Conservation (phyloP, 2,888 invertebrate genomes). For the Drosophila kambysellisi region DNA sequence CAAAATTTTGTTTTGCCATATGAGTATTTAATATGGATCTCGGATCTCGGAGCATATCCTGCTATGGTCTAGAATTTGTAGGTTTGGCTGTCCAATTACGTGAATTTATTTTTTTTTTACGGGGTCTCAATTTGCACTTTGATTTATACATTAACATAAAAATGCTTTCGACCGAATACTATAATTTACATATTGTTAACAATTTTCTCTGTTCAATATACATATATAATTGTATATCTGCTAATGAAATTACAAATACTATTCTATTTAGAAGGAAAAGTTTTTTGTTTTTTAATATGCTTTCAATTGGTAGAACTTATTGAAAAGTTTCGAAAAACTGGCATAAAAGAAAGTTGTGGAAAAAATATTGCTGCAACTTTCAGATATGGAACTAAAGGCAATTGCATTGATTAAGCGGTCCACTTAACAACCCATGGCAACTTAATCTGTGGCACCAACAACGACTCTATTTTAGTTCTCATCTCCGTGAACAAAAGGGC, state of each 20-base stretch:
- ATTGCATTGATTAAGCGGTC: conserved; percentile 69
- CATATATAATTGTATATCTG: background rate
- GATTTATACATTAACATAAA: conserved; percentile 23
- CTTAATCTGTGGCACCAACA: conserved; percentile 68
- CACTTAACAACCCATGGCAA: conserved; percentile 51
- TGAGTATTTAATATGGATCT: conserved; percentile 31
- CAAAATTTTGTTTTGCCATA: conserved; percentile 53
- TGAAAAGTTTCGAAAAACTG: background rate
- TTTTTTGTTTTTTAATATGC: background rate
- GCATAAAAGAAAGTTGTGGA: conserved; percentile 26
- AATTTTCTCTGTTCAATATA: background rate
- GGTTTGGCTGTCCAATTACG: conserved; percentile 42
- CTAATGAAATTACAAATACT: background rate
- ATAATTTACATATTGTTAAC: background rate
- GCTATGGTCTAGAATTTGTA: conserved; percentile 21
- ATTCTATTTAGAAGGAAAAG: background rate
- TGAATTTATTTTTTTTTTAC: conserved; percentile 56
- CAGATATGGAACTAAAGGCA: conserved; percentile 62
- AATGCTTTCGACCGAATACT: background rate
- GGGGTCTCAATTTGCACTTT: conserved; percentile 31
- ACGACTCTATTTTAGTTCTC: conserved; percentile 62
- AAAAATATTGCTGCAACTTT: conserved; percentile 35
- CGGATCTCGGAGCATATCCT: conserved; percentile 23
- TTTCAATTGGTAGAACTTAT: background rate
- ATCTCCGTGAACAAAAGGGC: conserved; percentile 57